Evolutionary conservation across 2,888 invertebrate genomes (phyloP), one percentile per base, ranked within the genome.

Genomic region (Anthophora plumipes): DNA sequence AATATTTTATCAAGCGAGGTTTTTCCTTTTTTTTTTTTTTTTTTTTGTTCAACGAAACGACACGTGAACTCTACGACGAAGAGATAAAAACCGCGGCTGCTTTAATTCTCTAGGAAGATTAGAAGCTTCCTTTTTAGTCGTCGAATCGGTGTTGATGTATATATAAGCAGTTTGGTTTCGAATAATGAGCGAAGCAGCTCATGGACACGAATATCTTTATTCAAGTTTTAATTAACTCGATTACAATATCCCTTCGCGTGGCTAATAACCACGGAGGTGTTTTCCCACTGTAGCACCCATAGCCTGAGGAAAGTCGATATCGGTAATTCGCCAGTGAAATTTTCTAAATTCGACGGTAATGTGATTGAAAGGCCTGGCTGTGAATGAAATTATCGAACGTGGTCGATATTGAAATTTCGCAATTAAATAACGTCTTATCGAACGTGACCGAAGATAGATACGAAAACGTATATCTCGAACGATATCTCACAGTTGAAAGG

Each of bases 211-310:
- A 66, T 78, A 54, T 78, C 59, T 66, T 70, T 78, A 50, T 78
- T 78, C 79, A 54, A 79, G 64, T 64, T 79, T 79, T 60, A 78
- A 79, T 79, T 79, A 78, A 78, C 54, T 31, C 60, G 64, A 70
- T 79, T 70, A 79, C 59, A 66, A 37, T 59, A 54, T 64, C 64
- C 46, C 39, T 66, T 66, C 41, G 54, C 9, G 59, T 46, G 41
- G 39, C 60, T 54, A 52, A 52, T 73, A 77, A 46, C 66, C 22
- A 52, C 31, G 31, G 54, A 52, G 50, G n/a, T 25, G 39, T n/a
- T n/a, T 17, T 12, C 8, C 2, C 31, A 9, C 9, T 25, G 57
- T n/a, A n/a, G n/a, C n/a, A n/a, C n/a, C n/a, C n/a, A n/a, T n/a
- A n/a, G n/a, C n/a, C n/a, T n/a, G n/a, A n/a, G n/a, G n/a, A 52